A percentile compares a stretch with the other conserved stretches of the same genome.
Conservation (phyloP, 2,113 vertebrate species). For the Isurus oxyrinchus region DNA sequence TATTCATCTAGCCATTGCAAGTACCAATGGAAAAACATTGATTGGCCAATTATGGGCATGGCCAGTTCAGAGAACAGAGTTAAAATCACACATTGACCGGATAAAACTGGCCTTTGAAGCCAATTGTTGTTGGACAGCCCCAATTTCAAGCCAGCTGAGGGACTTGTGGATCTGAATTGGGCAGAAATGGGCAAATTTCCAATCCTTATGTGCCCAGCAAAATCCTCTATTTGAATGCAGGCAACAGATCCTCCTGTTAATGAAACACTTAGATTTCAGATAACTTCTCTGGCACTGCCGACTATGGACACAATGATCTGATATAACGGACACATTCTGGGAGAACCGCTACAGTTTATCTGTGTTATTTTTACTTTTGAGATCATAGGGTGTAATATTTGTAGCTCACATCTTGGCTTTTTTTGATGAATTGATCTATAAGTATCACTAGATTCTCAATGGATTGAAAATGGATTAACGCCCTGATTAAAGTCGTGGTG, state of each 20-base stretch:
- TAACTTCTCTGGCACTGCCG: not conserved
- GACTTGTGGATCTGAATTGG: not conserved
- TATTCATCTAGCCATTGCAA: not conserved
- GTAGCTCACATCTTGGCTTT: not conserved
- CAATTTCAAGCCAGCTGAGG: not conserved
- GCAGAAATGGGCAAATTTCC: not conserved
- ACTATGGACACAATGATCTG: not conserved
- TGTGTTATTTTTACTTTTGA: not conserved
- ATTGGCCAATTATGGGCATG: not conserved
- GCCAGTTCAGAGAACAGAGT: not conserved
- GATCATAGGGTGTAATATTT: not conserved
- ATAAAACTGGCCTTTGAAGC: not conserved
- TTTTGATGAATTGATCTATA: constrained; percentile 31
- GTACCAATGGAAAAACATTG: not conserved
- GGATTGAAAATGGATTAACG: not conserved
- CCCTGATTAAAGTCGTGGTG: not conserved
- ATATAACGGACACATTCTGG: not conserved
- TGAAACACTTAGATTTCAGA: not conserved
- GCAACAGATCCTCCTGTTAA: not conserved
- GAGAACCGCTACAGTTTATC: not conserved
- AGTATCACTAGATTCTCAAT: constrained; percentile 4
- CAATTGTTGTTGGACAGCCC: not conserved
- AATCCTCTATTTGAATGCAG: not conserved
- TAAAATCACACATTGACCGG: not conserved
- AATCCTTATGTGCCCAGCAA: not conserved